These are phyloP conservation scores for Sitobion miscanthi DNA, from an alignment of 1,140 invertebrate genomes.

Conservation along the genomic window DNA sequence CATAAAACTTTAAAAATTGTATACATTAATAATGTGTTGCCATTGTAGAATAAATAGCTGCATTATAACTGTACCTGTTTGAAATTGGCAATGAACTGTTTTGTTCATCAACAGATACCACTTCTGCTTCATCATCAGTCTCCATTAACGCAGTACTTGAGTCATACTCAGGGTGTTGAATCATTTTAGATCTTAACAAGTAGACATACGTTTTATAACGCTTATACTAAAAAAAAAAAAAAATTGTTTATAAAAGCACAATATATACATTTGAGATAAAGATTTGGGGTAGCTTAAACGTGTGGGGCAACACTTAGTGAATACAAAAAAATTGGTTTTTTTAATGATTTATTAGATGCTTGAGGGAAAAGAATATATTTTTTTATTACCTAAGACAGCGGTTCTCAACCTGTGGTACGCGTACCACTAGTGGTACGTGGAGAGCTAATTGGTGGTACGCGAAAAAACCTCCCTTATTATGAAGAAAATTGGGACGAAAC, in stretches of 20 bases:
- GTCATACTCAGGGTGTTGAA: slow-evolving; percentile 70
- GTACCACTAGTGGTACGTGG: too few relatives aligned
- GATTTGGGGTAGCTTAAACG: background rate
- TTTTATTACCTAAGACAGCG: too few relatives aligned
- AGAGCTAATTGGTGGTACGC: too few relatives aligned
- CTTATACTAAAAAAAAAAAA: slow-evolving; percentile 72
- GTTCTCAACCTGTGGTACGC: too few relatives aligned
- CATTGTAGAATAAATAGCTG: slow-evolving; percentile 59
- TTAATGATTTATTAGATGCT: background rate
- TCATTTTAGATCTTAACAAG: slow-evolving; percentile 74
- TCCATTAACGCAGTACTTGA: slow-evolving; percentile 64
- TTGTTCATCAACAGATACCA: slow-evolving; percentile 54
- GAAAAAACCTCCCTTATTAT: too few relatives aligned
- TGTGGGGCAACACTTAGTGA: background rate
- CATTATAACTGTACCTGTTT: slow-evolving; percentile 62
- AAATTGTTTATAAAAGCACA: background rate
- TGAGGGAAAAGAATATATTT: background rate
- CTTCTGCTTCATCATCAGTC: slow-evolving; percentile 58
- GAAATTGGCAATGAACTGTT: slow-evolving; percentile 35
- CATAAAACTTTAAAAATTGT: background rate
- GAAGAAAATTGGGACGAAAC: too few relatives aligned
- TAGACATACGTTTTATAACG: slow-evolving; percentile 86
- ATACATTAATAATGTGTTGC: slow-evolving; percentile 32
- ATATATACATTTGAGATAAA: background rate
- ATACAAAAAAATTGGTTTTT: background rate